Evolutionary conservation across 2,113 vertebrate species (phyloP).

Genomic region (Carassius auratus): DNA sequence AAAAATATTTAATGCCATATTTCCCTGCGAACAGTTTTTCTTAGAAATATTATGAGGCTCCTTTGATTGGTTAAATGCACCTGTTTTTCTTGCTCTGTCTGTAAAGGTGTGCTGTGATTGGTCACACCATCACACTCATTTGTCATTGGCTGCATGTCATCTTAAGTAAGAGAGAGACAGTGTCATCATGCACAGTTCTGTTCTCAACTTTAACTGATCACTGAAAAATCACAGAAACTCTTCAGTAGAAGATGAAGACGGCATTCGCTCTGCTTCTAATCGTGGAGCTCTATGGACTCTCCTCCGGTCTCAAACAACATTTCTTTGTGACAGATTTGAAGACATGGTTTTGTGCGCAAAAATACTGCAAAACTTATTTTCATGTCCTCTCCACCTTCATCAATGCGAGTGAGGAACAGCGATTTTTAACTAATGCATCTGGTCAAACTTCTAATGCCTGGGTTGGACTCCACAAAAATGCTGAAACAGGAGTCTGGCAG

Average conservation of each 20-base stretch:
- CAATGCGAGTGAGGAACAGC: background rate
- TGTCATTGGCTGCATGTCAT: conserved; percentile 7
- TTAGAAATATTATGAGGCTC: background rate
- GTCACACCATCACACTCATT: background rate
- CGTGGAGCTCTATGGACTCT: background rate
- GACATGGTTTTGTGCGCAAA: background rate
- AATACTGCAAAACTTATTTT: background rate
- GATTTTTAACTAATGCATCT: background rate
- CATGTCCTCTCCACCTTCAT: background rate
- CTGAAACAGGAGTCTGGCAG: background rate
- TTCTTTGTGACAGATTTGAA: background rate
- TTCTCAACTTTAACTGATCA: background rate
- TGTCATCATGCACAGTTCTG: background rate
- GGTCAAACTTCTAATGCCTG: background rate
- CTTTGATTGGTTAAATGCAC: background rate
- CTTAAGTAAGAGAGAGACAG: conserved; percentile 12
- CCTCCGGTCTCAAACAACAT: background rate
- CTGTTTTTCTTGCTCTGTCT: background rate
- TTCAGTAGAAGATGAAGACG: conserved; percentile 22
- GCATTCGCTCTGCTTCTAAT: background rate
- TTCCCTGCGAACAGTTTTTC: background rate
- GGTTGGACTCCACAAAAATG: background rate
- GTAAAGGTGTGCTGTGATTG: conserved; percentile 3
- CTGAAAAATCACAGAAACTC: background rate
- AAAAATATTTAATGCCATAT: background rate